A percentile compares a stretch with the other conserved stretches of the same genome.
These are phyloP conservation scores for Leptinotarsa defecta DNA, from an alignment of 1,140 invertebrate genomes.

Conservation along the genomic window DNA sequence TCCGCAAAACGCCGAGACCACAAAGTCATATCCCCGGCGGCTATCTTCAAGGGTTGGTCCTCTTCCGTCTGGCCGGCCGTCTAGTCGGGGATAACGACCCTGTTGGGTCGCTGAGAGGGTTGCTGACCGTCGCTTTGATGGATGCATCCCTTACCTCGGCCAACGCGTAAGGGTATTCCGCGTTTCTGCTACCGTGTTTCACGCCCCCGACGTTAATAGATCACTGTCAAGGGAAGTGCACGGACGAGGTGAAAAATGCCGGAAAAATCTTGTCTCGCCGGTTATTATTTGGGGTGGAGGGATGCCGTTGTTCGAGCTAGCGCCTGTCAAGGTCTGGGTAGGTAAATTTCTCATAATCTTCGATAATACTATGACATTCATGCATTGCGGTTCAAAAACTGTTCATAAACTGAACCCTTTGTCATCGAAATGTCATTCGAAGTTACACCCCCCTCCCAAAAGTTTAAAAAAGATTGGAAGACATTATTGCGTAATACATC, in stretches of 20 bases:
- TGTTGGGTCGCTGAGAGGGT: conserved; percentile 25
- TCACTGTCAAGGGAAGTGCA: conserved; percentile 32
- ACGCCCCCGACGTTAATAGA: conserved; percentile 33
- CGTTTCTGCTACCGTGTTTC: conserved; percentile 25
- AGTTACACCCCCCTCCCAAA: too few species aligned
- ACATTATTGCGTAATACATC: too few species aligned
- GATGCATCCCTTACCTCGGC: conserved; percentile 37
- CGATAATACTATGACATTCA: too few species aligned
- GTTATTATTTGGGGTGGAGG: background rate
- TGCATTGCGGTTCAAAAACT: too few species aligned
- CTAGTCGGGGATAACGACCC: conserved; percentile 34
- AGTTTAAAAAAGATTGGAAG: too few species aligned
- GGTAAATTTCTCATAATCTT: too few species aligned
- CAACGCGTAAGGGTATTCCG: conserved; percentile 31
- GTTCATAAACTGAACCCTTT: too few species aligned
- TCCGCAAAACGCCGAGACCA: conserved; percentile 34
- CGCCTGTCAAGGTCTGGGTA: too few species aligned
- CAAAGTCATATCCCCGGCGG: conserved; percentile 30
- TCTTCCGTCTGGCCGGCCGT: conserved; percentile 28
- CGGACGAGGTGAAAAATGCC: conserved; percentile 6
- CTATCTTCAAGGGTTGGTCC: conserved; percentile 23
- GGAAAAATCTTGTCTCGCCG: background rate
- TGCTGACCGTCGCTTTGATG: conserved; percentile 28
- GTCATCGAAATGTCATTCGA: too few species aligned
- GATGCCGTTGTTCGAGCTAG: background rate